Percentiles rank a stretch among this genome's conserved stretches.
These are phyloP conservation scores for Orgyia antiqua DNA, from an alignment of 2,888 invertebrate species.

Conservation along the genomic window DNA sequence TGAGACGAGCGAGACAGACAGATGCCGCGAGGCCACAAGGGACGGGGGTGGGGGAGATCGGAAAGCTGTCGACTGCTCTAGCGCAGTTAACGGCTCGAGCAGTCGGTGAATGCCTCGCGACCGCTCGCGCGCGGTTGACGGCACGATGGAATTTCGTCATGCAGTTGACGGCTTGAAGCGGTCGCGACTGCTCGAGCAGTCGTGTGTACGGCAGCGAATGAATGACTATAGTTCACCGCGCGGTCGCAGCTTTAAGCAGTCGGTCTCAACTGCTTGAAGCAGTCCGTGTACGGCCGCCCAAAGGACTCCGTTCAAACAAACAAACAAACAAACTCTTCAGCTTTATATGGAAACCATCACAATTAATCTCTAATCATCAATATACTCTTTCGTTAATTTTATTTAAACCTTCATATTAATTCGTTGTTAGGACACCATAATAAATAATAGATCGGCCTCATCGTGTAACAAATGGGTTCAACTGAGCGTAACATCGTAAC, in stretches of 20 bases:
- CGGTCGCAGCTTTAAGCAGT: constrained; percentile 16
- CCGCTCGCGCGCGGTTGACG: constrained; percentile 12
- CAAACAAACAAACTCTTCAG: too few relatives aligned
- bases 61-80: too few relatives aligned
- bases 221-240: constrained; percentile 14
- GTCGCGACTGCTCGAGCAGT: constrained; percentile 24
- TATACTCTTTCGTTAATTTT: too few relatives aligned
- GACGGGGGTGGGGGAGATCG: too few relatives aligned
- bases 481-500: too few relatives aligned
- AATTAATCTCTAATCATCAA: not conserved
- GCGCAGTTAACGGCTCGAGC: constrained; percentile 14
- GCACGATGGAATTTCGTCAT: constrained; percentile 21
- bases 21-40: not conserved
- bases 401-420: too few relatives aligned
- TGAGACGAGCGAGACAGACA: too few relatives aligned
- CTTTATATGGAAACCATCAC: too few relatives aligned
- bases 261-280: constrained; percentile 1
- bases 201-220: constrained; percentile 21
- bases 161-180: constrained; percentile 2
- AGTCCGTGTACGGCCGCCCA: not conserved
- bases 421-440: too few relatives aligned
- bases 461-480: too few relatives aligned
- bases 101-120: constrained; percentile 6
- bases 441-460: too few relatives aligned
- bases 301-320: not conserved